These are phyloP conservation scores for Silvanus unidentatus DNA, from an alignment of 2,888 invertebrate genomes.

Conservation along the genomic window DNA sequence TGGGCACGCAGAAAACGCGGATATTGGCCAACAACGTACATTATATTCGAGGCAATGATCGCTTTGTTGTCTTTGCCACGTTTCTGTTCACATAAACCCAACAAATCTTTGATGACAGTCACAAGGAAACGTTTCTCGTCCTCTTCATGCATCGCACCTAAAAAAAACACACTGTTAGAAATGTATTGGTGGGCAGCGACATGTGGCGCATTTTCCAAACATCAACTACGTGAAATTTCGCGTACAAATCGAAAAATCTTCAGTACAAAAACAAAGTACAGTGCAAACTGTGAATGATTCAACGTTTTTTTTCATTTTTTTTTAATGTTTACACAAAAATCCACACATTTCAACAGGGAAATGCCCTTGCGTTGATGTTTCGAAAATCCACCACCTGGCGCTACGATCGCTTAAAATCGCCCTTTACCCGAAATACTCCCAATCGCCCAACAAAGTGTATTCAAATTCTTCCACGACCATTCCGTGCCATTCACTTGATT, in stretches of 20 bases:
- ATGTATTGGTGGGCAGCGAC: too few species aligned
- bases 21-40: constrained; percentile 99
- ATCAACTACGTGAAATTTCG: too few species aligned
- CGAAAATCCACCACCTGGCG: too few species aligned
- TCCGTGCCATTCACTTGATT: constrained; percentile 98
- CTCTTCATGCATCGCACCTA: constrained; percentile 98
- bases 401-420: too few species aligned
- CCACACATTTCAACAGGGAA: too few species aligned
- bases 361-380: too few species aligned
- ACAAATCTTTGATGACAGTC: constrained; percentile 94
- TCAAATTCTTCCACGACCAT: constrained; percentile 99
- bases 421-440: constrained; percentile 59
- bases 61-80: constrained; percentile 99
- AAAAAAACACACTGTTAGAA: constrained; percentile 48
- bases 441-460: constrained; percentile 99
- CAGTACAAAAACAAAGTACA: too few species aligned
- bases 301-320: too few species aligned
- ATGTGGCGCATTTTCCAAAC: too few species aligned
- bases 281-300: too few species aligned
- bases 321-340: too few species aligned
- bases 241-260: too few species aligned
- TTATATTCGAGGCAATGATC: constrained; percentile 99
- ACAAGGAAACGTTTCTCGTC: constrained; percentile 98
- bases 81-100: constrained; percentile 97
- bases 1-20: constrained; percentile 97